phyloP scores from a whole-genome alignment of 2,113 vertebrate genomes.

The Rattus rattus region DNA sequence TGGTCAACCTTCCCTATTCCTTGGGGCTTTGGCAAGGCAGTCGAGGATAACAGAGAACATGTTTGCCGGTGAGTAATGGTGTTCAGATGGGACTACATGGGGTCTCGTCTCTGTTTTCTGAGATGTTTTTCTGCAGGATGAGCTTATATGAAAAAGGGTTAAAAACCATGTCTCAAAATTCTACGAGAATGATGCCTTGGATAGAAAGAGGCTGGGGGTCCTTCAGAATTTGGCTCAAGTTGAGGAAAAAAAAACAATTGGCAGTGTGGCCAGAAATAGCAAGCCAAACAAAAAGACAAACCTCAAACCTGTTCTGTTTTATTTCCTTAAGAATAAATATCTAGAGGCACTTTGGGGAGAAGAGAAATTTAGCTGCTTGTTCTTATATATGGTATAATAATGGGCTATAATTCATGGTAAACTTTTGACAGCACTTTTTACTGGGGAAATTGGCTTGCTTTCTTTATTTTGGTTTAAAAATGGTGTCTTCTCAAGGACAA shows the following conservation, averaged over 20 bases:
- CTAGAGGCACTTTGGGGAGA: slow-evolving; percentile 54
- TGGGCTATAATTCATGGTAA: slow-evolving; percentile 53
- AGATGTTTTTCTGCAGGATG: not conserved
- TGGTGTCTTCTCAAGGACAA: slow-evolving; percentile 55
- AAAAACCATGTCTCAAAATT: slow-evolving; percentile 53
- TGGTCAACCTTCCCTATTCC: slow-evolving; percentile 79
- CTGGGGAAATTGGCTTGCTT: slow-evolving; percentile 51
- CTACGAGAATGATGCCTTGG: not conserved
- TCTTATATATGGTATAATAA: slow-evolving; percentile 37
- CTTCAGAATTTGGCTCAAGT: slow-evolving; percentile 37
- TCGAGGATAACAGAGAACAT: slow-evolving; percentile 81
- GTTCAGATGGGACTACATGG: not conserved
- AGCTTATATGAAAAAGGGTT: slow-evolving; percentile 28
- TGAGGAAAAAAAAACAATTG: slow-evolving; percentile 51
- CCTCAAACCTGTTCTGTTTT: not conserved
- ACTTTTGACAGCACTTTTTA: slow-evolving; percentile 55
- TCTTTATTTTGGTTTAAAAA: slow-evolving; percentile 65
- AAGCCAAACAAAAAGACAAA: slow-evolving; percentile 44
- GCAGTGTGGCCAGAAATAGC: not conserved
- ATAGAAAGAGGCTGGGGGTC: slow-evolving; percentile 47
- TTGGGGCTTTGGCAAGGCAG: slow-evolving; percentile 82
- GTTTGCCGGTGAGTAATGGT: slow-evolving; percentile 87
- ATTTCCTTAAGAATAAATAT: slow-evolving; percentile 54
- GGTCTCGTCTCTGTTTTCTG: not conserved
- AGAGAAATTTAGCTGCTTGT: slow-evolving; percentile 44